Evolutionary conservation across 2,113 vertebrate species (phyloP), one percentile per base, ranked within the genome.

Genomic region (Charina bottae): DNA sequence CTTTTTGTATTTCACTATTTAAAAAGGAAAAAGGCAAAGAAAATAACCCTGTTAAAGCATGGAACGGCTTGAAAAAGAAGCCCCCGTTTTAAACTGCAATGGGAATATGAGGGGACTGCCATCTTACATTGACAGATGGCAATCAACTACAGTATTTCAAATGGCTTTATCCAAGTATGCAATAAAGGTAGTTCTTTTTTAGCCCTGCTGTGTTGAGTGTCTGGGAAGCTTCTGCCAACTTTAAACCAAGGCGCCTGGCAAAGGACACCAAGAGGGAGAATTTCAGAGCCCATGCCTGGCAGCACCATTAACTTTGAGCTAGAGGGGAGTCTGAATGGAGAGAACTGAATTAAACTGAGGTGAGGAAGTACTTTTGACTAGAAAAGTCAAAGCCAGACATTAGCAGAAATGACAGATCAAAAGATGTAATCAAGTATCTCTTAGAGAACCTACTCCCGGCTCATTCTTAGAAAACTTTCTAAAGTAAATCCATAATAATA

Each of bases 401-500:
- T 78, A 37, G 72, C 72, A 37, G 33, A 42, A 78, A 42, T 2
- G 33, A 78, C 33, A 78, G 72, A 33, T 78, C 53, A 55, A 33
- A 28, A 89, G 87, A 64, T 89, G 53, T 54, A 72, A 55, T 68
- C 62, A 72, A 37, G 49, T 19, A 11, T 54, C 10, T 33, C 28
- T 64, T 55, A 6, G 15, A 21, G 17, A 37, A 33, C 33, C 21
- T 78, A n/a, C 11, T 10, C 15, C 6, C 4, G 42, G 42, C 24
- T 26, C 23, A 28, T 6, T 49, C 33, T 64, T 88, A 60, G 90
- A 92, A 95, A 93, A 84, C 92, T 94, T 55, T 89, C 53, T 64
- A 60, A 89, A 91, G 92, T 89, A 91, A 89, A 84, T 56, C 6
- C 92, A 94, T 88, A 93, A 85, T n/a, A n/a, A n/a, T n/a, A n/a